A percentile compares a stretch with the other conserved stretches of the same genome.
These are phyloP conservation scores for Podarcis lilfordi DNA, from an alignment of 2,797 vertebrate genomes.

Conservation along the genomic window DNA sequence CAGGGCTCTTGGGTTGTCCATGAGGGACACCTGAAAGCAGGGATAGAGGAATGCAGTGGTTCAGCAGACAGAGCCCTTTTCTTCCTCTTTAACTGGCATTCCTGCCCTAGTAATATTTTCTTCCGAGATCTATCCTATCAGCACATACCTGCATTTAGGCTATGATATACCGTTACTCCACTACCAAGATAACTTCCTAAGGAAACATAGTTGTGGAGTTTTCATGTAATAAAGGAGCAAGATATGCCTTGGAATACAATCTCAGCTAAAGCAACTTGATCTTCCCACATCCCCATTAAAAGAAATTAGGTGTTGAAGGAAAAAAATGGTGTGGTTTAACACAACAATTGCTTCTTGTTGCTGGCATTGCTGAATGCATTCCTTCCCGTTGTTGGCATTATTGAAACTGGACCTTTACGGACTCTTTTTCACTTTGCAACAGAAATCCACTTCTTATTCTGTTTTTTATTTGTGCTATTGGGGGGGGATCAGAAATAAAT, in stretches of 20 bases:
- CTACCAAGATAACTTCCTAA: neutral
- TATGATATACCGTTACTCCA: neutral
- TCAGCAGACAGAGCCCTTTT: neutral
- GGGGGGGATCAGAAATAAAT: too few species aligned
- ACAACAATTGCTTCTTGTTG: neutral
- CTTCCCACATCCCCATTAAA: too few species aligned
- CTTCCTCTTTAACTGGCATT: neutral
- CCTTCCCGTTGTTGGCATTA: neutral
- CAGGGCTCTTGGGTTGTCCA: neutral
- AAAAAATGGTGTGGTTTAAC: neutral
- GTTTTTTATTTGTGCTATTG: neutral
- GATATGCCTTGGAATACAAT: too few species aligned
- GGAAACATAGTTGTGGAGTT: neutral
- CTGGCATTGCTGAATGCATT: neutral
- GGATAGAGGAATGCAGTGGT: neutral
- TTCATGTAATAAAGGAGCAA: neutral
- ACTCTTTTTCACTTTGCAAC: neutral
- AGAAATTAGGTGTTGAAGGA: too few species aligned
- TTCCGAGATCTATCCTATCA: neutral
- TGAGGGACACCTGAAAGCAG: neutral
- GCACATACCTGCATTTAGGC: neutral
- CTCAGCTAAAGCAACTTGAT: too few species aligned
- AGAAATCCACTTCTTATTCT: neutral
- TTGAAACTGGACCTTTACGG: neutral
- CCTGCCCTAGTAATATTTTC: neutral